A percentile compares a stretch with the other conserved stretches of the same genome.
Conservation (phyloP, 2,797 vertebrate genomes). For the Poeciliopsis gracilis region DNA sequence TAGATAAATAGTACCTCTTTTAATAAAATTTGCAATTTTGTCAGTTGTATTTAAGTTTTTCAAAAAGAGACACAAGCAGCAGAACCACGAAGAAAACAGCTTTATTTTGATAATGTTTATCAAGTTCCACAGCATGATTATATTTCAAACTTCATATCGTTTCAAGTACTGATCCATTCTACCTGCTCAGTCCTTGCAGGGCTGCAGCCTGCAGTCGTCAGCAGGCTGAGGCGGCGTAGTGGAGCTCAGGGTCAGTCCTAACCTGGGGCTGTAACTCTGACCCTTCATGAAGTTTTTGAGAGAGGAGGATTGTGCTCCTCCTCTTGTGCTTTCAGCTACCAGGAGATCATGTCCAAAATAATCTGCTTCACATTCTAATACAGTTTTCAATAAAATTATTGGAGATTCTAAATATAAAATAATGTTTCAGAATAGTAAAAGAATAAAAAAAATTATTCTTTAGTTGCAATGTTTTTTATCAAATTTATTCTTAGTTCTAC, state of each 20-base stretch:
- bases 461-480: background rate
- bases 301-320: no score
- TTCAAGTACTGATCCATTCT: background rate
- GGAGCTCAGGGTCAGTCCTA: background rate
- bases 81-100: background rate
- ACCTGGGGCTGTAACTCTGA: background rate
- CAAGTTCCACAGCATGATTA: background rate
- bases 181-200: background rate
- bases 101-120: background rate
- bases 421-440: background rate
- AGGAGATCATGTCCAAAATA: background rate
- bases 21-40: no score
- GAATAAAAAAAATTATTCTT: background rate
- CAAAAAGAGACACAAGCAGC: background rate
- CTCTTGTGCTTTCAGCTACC: no score
- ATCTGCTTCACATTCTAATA: background rate
- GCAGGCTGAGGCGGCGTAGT: background rate
- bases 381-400: background rate
- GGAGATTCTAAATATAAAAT: background rate
- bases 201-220: background rate
- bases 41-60: background rate
- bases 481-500: background rate
- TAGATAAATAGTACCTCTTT: background rate
- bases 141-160: background rate
- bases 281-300: background rate